These are phyloP conservation scores for Pelecanus crispus DNA, from an alignment of 2,113 vertebrate genomes.

Conservation along the genomic window DNA sequence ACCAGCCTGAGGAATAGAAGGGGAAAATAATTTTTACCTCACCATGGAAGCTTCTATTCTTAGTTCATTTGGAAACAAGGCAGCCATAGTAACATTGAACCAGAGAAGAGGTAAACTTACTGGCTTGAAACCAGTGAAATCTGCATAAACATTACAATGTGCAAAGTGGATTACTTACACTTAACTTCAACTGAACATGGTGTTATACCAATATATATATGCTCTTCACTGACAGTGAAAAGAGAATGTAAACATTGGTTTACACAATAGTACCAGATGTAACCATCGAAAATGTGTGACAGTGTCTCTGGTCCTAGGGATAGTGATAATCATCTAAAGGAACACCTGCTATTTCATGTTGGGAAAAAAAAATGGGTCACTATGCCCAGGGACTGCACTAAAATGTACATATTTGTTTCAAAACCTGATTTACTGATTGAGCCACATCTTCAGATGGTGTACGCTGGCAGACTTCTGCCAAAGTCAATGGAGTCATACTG, in stretches of 20 bases:
- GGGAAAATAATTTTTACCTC: background rate
- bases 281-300: background rate
- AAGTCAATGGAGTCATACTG: background rate
- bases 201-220: background rate
- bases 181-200: background rate
- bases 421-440: background rate
- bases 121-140: background rate
- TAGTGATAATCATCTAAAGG: background rate
- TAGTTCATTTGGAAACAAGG: background rate
- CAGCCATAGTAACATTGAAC: background rate
- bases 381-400: background rate
- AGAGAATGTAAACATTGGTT: background rate
- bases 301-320: background rate
- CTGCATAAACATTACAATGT: background rate
- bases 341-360: background rate
- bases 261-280: background rate
- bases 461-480: background rate
- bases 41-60: background rate
- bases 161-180: background rate
- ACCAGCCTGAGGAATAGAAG: background rate
- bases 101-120: background rate
- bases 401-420: background rate
- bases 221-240: background rate
- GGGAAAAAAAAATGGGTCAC: background rate
- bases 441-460: slow-evolving; percentile 2